phyloP scores from a whole-genome alignment of 1,140 invertebrate genomes.

The Triops longicaudatus region DNA sequence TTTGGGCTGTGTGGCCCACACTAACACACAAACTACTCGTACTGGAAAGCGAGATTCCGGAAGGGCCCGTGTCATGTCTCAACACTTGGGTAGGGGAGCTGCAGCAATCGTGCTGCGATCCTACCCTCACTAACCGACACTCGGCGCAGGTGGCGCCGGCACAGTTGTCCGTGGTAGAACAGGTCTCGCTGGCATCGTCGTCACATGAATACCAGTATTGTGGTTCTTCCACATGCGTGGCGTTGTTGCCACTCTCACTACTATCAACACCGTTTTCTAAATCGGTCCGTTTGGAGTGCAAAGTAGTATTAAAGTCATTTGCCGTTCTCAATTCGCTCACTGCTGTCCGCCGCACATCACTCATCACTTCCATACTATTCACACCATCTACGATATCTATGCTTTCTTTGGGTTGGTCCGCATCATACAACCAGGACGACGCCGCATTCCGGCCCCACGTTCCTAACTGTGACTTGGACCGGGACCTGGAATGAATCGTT shows the following conservation, averaged over 20 bases:
- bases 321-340: slow-evolving; percentile 1
- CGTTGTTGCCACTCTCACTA: background rate
- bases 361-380: background rate
- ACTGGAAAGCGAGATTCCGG: slow-evolving; percentile 33
- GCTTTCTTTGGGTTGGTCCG: background rate
- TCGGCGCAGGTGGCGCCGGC: slow-evolving; percentile 25
- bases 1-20: slow-evolving; percentile 66
- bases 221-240: slow-evolving; percentile 23
- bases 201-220: slow-evolving; percentile 30
- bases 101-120: slow-evolving; percentile 26
- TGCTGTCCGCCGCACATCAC: background rate
- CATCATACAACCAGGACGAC: background rate
- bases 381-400: background rate
- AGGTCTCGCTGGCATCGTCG: slow-evolving; percentile 29
- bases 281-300: background rate
- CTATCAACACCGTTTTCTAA: background rate
- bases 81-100: slow-evolving; percentile 16
- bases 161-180: slow-evolving; percentile 28
- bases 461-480: slow-evolving; percentile 22
- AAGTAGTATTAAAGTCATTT: background rate
- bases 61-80: slow-evolving; percentile 29
- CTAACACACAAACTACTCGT: slow-evolving; percentile 32
- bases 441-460: background rate
- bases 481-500: slow-evolving; percentile 33
- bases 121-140: slow-evolving; percentile 22